Conservation (phyloP, 2,888 invertebrate genomes). For the Tromatobia lineatoria region DNA sequence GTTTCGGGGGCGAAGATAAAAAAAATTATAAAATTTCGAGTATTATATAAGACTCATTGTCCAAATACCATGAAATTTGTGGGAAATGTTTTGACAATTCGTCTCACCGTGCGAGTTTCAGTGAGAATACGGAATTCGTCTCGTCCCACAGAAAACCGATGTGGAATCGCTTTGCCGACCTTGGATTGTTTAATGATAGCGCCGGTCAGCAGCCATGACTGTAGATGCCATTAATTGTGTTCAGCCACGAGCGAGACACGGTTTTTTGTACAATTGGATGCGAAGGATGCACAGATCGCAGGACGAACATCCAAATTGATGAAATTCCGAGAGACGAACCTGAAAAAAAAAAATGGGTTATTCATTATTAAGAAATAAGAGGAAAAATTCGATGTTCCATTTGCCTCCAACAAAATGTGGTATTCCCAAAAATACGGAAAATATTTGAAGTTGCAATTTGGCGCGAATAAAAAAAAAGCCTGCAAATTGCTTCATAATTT, state of each 20-base stretch:
- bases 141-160: slow-evolving; percentile 4
- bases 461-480: too few species aligned
- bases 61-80: not conserved
- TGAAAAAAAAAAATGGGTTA: too few species aligned
- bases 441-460: too few species aligned
- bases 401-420: too few species aligned
- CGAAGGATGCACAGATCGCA: not conserved
- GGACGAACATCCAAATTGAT: too few species aligned
- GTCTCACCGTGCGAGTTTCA: not conserved
- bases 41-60: not conserved
- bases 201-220: slow-evolving; percentile 30
- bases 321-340: too few species aligned
- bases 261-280: slow-evolving; percentile 5
- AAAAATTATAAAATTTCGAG: not conserved
- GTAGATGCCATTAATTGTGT: slow-evolving; percentile 46
- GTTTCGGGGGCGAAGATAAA: not conserved
- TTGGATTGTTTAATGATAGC: slow-evolving; percentile 60
- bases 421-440: too few species aligned
- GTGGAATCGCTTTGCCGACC: slow-evolving; percentile 48
- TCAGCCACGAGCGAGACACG: slow-evolving; percentile 17
- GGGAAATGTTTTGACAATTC: not conserved
- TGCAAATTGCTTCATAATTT: too few species aligned
- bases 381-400: too few species aligned
- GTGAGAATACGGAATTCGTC: slow-evolving; percentile 5
- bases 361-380: too few species aligned